Percentiles rank a stretch among this genome's conserved stretches.
Conservation (phyloP, 2,113 vertebrate genomes). For the Gymnocephalus cernua region DNA sequence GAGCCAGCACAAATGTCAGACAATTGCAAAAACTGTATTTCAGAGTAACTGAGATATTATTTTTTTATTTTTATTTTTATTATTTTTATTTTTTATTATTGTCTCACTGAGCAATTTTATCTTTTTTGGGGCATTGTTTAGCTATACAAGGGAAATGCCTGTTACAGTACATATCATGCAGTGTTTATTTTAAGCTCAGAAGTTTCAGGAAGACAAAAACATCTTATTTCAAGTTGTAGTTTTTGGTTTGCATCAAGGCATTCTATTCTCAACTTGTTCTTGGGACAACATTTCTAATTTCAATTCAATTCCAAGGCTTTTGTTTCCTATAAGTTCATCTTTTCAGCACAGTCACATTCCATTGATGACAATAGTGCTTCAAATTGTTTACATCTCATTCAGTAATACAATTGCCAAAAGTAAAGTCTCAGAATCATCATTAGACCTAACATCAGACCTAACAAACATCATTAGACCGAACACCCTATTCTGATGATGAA, state of each 20-base stretch:
- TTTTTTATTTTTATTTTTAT: too few relatives aligned
- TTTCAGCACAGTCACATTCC: background rate
- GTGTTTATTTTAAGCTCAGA: too few relatives aligned
- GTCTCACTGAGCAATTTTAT: background rate
- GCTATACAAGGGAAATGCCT: background rate
- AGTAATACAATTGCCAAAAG: background rate
- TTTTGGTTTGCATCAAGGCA: too few relatives aligned
- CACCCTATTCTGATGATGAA: background rate
- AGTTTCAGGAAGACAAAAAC: too few relatives aligned
- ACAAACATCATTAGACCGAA: background rate
- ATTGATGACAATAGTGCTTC: background rate
- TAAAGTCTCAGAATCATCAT: background rate
- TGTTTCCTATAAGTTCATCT: background rate
- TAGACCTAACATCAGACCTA: too few relatives aligned
- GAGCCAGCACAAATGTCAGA: slow-evolving; percentile 32
- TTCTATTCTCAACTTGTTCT: background rate
- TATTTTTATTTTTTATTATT: too few relatives aligned
- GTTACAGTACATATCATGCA: background rate
- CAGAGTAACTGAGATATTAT: background rate
- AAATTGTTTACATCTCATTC: background rate
- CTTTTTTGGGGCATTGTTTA: background rate
- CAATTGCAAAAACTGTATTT: background rate
- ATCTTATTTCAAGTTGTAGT: too few relatives aligned
- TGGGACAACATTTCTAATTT: background rate
- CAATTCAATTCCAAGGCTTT: background rate